These are phyloP conservation scores for Pituophis catenifer DNA, from an alignment of 2,113 vertebrate species.

Conservation along the genomic window DNA sequence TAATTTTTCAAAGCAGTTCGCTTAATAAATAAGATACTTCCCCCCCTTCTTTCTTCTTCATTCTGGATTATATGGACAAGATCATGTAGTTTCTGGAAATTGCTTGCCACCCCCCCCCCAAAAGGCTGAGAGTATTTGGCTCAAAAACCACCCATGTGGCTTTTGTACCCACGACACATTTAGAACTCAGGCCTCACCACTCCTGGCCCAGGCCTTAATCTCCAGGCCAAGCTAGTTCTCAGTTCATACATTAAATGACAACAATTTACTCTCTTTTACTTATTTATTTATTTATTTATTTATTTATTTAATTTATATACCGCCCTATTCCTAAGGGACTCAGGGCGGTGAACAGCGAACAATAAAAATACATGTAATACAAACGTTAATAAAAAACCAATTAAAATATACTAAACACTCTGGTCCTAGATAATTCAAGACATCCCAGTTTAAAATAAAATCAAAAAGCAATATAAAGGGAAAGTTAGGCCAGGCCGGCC, in stretches of 20 bases:
- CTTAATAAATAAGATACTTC: neutral
- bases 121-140: neutral
- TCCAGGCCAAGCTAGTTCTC: neutral
- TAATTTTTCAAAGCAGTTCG: neutral
- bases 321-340: too few species aligned
- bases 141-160: neutral
- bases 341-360: too few species aligned
- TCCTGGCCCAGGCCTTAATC: neutral
- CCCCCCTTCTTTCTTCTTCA: neutral
- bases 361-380: too few species aligned
- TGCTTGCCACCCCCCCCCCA: neutral
- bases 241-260: neutral
- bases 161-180: neutral
- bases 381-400: too few species aligned
- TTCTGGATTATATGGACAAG: neutral
- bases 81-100: neutral
- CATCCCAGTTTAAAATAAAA: too few species aligned
- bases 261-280: neutral
- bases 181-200: neutral
- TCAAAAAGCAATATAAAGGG: too few species aligned
- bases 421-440: too few species aligned
- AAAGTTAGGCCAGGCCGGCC: too few species aligned
- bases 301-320: too few species aligned
- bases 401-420: too few species aligned
- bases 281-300: too few species aligned